Base-by-base conservation (phyloP, 2,888 invertebrate genomes). In the Lycia hirtaria region DNA sequence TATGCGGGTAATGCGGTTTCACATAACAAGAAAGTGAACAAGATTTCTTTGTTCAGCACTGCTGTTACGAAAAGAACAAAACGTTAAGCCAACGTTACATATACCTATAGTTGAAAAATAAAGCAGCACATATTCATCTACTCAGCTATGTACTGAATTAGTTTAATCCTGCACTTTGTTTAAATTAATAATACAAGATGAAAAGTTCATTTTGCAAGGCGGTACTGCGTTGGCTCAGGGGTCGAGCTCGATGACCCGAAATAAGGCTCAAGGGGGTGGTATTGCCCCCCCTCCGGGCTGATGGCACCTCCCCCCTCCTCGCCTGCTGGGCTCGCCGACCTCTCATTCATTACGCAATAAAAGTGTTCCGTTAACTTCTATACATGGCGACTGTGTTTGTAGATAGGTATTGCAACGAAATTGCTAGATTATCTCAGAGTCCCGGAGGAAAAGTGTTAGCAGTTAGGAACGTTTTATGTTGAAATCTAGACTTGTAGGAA, bases 321-420 rank as follows among this genome's bases (percentile, higher is more conserved):
- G 67, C 73, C 63, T 69, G 45, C 61, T 69, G 71, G 72, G 78
- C 71, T 72, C 80, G 81, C 82, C 87, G 88, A 88, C 88, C 90
- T 88, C 86, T 85, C 89, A 85, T 87, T 90, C 88, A 91, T 90
- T 90, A 91, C 89, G 90, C 91, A 91, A 91, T 90, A 90, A 90
- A 88, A 89, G 84, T 83, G 81, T 87, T 79, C 81, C 76, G 74
- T 78, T 81, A 77, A 78, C 79, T 75, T 76, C 72, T 75, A 77
- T 73, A 73, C 73, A 75, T 68, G 73, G 67, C 68, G 62, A 61
- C 61, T 60, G 52, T 59, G 52, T 51, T 41, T 62, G 52, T 57
- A 61, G 53, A 43, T 64, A 61, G 45, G 37, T 55, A 44, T 57
- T 63, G 56, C 54, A 61, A 65, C 61, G 56, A 54, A 62, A 66